Evolutionary conservation across 2,113 vertebrate species (phyloP).

Genomic region (Notarius lentiginosus): DNA sequence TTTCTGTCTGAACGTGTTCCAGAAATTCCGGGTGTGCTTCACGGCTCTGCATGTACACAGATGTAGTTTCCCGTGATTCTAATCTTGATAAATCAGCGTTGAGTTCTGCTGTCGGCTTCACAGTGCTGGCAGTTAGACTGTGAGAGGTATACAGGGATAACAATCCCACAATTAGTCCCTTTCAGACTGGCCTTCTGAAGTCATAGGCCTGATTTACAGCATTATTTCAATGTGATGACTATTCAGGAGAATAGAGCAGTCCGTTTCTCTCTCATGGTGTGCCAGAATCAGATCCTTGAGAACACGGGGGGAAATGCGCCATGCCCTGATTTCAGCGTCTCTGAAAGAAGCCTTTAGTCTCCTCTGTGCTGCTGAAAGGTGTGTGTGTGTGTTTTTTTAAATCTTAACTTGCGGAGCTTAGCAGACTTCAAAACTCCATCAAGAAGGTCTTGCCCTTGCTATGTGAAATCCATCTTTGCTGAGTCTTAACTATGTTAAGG

Average conservation of each 20-base stretch:
- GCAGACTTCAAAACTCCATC: not conserved
- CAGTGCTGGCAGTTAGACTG: constrained; percentile 8
- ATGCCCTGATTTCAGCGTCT: constrained; percentile 21
- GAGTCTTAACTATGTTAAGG: no score
- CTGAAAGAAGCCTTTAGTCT: not conserved
- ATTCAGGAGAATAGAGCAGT: constrained; percentile 24
- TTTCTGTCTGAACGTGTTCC: constrained; percentile 45
- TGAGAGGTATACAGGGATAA: constrained; percentile 32
- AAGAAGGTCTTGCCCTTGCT: not conserved
- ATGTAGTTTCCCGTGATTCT: constrained; percentile 42
- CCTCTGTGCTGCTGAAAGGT: not conserved
- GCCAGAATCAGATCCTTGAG: constrained; percentile 32
- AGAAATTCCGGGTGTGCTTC: constrained; percentile 41
- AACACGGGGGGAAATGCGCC: constrained; percentile 12
- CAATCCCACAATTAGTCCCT: constrained; percentile 40
- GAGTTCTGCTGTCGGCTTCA: constrained; percentile 17
- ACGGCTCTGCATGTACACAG: constrained; percentile 5
- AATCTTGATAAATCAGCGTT: constrained; percentile 43
- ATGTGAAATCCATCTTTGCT: not conserved
- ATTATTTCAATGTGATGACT: constrained; percentile 46
- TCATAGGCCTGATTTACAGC: constrained; percentile 27
- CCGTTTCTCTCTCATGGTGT: constrained; percentile 41
- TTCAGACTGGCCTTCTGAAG: constrained; percentile 46
- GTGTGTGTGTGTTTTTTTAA: no score
- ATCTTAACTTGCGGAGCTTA: not conserved